Base-by-base conservation (phyloP, 92 coral and sea anemone genomes). In the Scolanthus callimorphus region DNA sequence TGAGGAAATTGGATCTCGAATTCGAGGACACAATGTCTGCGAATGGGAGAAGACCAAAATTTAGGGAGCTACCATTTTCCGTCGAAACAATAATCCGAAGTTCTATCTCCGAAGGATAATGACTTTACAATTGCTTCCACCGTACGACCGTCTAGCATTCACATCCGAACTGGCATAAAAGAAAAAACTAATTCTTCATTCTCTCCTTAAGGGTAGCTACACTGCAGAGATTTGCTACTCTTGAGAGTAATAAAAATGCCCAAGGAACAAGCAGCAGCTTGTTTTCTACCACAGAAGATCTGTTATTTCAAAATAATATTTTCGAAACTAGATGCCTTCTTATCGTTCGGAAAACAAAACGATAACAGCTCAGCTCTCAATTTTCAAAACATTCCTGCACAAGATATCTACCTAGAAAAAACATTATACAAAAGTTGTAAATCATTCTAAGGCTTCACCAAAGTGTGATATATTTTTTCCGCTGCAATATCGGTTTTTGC, bases 361-460 rank as follows among this genome's bases (percentile, higher is more conserved):
- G 52, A 46, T 20, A 10, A 11, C 22, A 46, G 52, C 23, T 10
- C 11, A 10, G 4, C 4, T 34, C 15, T 34, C 43, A 21, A 21
- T 34, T 15, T 34, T 34, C 6, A 46, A 68, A 68, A 68, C 75
- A 68, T 68, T 68, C 75, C 75, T 68, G 44, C 65, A 49, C 75
- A n/a, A n/a, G n/a, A n/a, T n/a, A n/a, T n/a, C n/a, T n/a, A n/a
- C n/a, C n/a, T n/a, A n/a, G n/a, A n/a, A n/a, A n/a, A n/a, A n/a
- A n/a, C n/a, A n/a, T n/a, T n/a, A n/a, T n/a, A n/a, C n/a, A n/a
- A n/a, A n/a, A n/a, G n/a, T n/a, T n/a, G n/a, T n/a, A n/a, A n/a
- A n/a, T n/a, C n/a, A n/a, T n/a, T n/a, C n/a, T n/a, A n/a, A n/a
- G n/a, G n/a, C n/a, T n/a, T n/a, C n/a, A n/a, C n/a, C n/a, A n/a